phyloP scores from a whole-genome alignment of 2,797 vertebrate species.

The Semotilus atromaculatus region DNA sequence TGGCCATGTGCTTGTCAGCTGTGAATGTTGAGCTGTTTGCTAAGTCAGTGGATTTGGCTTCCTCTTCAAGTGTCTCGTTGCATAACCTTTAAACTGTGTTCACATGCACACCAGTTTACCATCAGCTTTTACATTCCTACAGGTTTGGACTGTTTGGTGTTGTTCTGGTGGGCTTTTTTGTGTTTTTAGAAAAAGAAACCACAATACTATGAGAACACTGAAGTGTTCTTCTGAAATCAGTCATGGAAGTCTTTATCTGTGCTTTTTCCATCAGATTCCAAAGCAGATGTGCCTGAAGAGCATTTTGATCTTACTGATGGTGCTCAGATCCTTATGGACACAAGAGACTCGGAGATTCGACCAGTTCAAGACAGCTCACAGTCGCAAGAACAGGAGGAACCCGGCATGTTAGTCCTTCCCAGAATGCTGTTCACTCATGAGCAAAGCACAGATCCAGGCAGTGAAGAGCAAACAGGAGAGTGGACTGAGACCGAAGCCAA shows the following conservation, averaged over 20 bases:
- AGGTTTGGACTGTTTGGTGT: not conserved
- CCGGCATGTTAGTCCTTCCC: conserved; percentile 14
- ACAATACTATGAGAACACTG: not conserved
- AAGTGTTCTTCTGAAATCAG: not conserved
- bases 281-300: not conserved
- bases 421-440: not conserved
- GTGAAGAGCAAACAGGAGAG: conserved; percentile 15
- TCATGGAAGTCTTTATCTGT: not conserved
- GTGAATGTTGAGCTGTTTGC: not conserved
- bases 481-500: not conserved
- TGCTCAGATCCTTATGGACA: not conserved
- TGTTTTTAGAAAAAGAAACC: not conserved
- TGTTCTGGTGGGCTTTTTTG: not conserved
- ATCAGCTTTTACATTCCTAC: not conserved
- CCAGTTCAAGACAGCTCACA: conserved; percentile 3
- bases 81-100: conserved; percentile 7
- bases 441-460: conserved; percentile 24
- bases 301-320: conserved; percentile 1
- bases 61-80: not conserved
- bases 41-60: not conserved
- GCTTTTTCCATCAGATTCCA: conserved; percentile 33
- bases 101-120: not conserved
- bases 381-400: conserved; percentile 66
- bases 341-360: conserved; percentile 16
- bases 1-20: conserved; percentile 17